Base-by-base conservation (phyloP, 1,140 invertebrate species). In the Drosophila sechellia region DNA sequence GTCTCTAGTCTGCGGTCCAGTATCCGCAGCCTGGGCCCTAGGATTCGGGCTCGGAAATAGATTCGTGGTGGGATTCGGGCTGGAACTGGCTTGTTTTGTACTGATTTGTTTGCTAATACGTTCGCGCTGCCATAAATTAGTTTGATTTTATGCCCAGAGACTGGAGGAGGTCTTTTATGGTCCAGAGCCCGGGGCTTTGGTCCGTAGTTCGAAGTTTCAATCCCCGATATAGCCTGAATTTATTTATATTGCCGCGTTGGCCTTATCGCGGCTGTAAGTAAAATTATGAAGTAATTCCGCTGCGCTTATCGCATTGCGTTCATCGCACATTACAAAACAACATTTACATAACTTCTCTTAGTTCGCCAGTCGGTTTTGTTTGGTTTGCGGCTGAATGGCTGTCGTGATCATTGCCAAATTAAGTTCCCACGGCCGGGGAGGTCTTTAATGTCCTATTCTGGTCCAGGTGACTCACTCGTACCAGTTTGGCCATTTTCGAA, bases 41-140 rank as follows among this genome's bases (percentile, higher is more conserved):
- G 52, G 69, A 60, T 12, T 40, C 43, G 6, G 48, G 11, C 12
- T 35, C 4, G 4, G 15, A 31, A 8, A 10, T 8, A 31, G 31
- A 31, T 31, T 31, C 31, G 20, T 48, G 13, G 5, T 13, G 37
- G 45, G 45, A 35, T 35, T 50, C 48, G 48, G 40, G 12, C 48
- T 56, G 46, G 40, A 40, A 39, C 42, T 55, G 55, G 80, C 84
- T 89, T 89, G 89, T 89, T 89, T 89, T 89, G 84, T 89, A 89
- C 84, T 89, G 84, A 89, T 89, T 89, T 89, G 84, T 90, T 89
- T 89, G 79, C 84, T 89, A 89, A 89, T 89, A 89, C 74, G 84
- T 84, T 90, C 69, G 84, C 85, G 80, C 77, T 89, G 84, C 84
- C 85, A 89, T 89, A 89, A 89, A 89, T 89, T 89, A 90, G 84